These are phyloP conservation scores for Itoplectis maculator DNA, from an alignment of 2,888 invertebrate species.

Conservation along the genomic window DNA sequence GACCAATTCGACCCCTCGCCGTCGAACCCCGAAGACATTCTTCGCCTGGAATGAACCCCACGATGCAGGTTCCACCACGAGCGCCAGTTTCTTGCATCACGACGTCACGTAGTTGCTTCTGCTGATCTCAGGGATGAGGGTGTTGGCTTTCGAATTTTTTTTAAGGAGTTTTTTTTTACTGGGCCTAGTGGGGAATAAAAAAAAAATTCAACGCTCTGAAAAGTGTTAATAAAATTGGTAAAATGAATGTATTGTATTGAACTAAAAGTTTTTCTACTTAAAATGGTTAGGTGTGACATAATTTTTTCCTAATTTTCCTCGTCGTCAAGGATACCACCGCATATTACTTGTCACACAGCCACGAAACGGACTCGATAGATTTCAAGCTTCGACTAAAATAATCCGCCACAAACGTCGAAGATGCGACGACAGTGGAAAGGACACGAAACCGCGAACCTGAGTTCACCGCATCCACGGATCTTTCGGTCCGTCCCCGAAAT, in stretches of 20 bases:
- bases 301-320: too few relatives aligned
- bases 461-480: not conserved
- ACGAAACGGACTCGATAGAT: too few relatives aligned
- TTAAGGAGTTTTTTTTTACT: constrained; percentile 44
- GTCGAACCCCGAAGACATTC: constrained; percentile 46
- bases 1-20: constrained; percentile 45
- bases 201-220: too few relatives aligned
- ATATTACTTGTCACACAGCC: too few relatives aligned
- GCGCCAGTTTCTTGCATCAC: constrained; percentile 51
- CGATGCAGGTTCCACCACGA: constrained; percentile 22
- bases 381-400: too few relatives aligned
- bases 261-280: too few relatives aligned
- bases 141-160: constrained; percentile 53
- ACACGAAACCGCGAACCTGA: too few relatives aligned
- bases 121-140: constrained; percentile 30
- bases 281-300: too few relatives aligned
- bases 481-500: constrained; percentile 32
- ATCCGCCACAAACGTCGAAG: not conserved
- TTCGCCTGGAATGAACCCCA: constrained; percentile 19
- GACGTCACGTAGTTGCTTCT: constrained; percentile 57
- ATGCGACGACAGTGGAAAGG: not conserved
- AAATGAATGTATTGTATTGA: too few relatives aligned
- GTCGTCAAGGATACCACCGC: too few relatives aligned
- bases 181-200: too few relatives aligned
- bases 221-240: too few relatives aligned